Conservation (phyloP, 2,113 vertebrate species). For the Phrynocephalus versicolor region DNA sequence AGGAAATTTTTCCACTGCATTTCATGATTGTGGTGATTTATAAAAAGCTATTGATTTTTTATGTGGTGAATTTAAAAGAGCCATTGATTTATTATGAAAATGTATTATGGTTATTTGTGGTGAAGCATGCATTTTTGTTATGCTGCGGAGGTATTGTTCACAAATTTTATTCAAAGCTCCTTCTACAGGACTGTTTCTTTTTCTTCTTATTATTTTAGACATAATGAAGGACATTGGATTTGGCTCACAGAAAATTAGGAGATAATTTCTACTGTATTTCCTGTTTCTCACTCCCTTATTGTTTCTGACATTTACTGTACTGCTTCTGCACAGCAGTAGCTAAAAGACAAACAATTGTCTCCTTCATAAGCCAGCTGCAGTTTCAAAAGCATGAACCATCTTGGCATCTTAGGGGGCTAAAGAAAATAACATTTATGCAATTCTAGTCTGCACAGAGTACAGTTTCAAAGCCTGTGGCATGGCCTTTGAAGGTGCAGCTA, state of each 20-base stretch:
- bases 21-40: not conserved
- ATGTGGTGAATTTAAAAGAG: not conserved
- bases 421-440: constrained; percentile 19
- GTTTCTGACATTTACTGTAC: constrained; percentile 15
- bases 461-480: rapidly evolving
- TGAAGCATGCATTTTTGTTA: not conserved
- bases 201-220: not conserved
- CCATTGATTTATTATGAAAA: not conserved
- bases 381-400: not conserved
- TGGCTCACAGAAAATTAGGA: constrained; percentile 18
- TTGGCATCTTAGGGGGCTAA: not conserved
- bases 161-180: not conserved
- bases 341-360: constrained; percentile 12
- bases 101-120: not conserved
- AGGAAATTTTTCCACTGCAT: constrained; percentile 27
- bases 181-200: not conserved
- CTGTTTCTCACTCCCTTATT: not conserved
- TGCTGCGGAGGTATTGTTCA: not conserved
- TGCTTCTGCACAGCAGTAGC: not conserved
- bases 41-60: not conserved
- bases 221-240: not conserved
- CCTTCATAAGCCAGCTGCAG: not conserved
- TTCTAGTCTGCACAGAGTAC: not conserved
- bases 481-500: not conserved
- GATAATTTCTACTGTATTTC: constrained; percentile 22